These are phyloP conservation scores for Syritta pipiens DNA, from an alignment of 2,888 invertebrate genomes.

Conservation along the genomic window DNA sequence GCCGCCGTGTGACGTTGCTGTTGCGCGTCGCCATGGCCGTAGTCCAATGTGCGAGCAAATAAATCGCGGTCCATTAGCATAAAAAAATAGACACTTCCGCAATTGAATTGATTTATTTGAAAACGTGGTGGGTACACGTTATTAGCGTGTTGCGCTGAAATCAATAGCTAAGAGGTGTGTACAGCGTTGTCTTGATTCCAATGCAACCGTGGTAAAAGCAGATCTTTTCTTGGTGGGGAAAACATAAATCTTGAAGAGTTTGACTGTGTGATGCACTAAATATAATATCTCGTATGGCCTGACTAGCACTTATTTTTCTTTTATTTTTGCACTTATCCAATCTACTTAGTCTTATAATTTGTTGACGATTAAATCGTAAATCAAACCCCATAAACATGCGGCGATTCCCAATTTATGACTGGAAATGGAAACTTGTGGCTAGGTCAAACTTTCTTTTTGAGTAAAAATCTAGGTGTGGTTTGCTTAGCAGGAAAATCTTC, in stretches of 20 bases:
- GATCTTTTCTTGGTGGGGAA: conserved; percentile 5
- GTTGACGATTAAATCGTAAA: too few relatives aligned
- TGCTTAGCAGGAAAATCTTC: too few relatives aligned
- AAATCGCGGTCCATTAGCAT: conserved; percentile 64
- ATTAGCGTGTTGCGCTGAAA: conserved; percentile 55
- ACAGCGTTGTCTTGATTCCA: conserved; percentile 37
- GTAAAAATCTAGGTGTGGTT: too few relatives aligned
- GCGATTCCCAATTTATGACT: too few relatives aligned
- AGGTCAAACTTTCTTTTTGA: too few relatives aligned
- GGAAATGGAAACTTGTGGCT: too few relatives aligned
- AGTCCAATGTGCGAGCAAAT: conserved; percentile 56
- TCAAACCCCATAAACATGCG: too few relatives aligned
- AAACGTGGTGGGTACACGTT: conserved; percentile 52
- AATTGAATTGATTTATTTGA: conserved; percentile 64
- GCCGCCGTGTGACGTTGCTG: not conserved
- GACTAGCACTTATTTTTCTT: too few relatives aligned
- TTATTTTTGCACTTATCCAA: too few relatives aligned
- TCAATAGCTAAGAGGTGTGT: conserved; percentile 54
- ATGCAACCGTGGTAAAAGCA: conserved; percentile 9
- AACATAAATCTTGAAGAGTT: conserved; percentile 47
- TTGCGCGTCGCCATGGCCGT: conserved; percentile 12
- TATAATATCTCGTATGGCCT: too few relatives aligned
- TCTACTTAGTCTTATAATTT: too few relatives aligned
- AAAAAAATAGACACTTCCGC: conserved; percentile 64
- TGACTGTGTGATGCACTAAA: too few relatives aligned